Conservation (phyloP, 2,888 invertebrate species). For the Colletes collaris region DNA sequence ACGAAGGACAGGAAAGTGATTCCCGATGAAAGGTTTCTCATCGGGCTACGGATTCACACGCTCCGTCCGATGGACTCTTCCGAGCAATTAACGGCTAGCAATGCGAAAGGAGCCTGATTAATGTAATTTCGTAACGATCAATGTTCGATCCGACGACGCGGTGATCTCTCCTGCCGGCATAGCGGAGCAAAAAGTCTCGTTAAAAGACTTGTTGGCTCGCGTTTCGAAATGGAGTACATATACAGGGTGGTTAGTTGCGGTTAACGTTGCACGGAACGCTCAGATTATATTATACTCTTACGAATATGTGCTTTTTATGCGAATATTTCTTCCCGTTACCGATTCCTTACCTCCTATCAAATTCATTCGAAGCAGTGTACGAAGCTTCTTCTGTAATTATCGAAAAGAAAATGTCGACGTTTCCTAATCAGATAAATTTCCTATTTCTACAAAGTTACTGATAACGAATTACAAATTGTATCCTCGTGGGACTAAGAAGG, state of each 20-base stretch:
- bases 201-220: slow-evolving; percentile 24
- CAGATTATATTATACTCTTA: too few relatives aligned
- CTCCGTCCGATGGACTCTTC: slow-evolving; percentile 29
- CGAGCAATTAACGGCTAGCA: slow-evolving; percentile 51
- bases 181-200: slow-evolving; percentile 44
- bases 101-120: slow-evolving; percentile 52
- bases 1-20: slow-evolving; percentile 28
- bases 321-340: too few relatives aligned
- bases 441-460: too few relatives aligned
- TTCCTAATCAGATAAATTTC: too few relatives aligned
- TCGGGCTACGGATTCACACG: slow-evolving; percentile 47
- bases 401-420: too few relatives aligned
- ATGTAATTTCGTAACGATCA: slow-evolving; percentile 59
- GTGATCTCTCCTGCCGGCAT: slow-evolving; percentile 16
- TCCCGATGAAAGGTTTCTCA: slow-evolving; percentile 45
- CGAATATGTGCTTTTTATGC: too few relatives aligned
- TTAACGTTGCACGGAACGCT: not conserved
- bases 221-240: slow-evolving; percentile 42
- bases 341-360: too few relatives aligned
- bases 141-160: slow-evolving; percentile 26
- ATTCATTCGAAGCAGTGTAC: too few relatives aligned
- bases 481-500: too few relatives aligned
- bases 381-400: too few relatives aligned
- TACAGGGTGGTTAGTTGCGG: slow-evolving; percentile 11
- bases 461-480: too few relatives aligned